Evolutionary conservation across 92 coral and sea anemone species (phyloP), one percentile per base, ranked within the genome.

Genomic region (Actinernus sp.): DNA sequence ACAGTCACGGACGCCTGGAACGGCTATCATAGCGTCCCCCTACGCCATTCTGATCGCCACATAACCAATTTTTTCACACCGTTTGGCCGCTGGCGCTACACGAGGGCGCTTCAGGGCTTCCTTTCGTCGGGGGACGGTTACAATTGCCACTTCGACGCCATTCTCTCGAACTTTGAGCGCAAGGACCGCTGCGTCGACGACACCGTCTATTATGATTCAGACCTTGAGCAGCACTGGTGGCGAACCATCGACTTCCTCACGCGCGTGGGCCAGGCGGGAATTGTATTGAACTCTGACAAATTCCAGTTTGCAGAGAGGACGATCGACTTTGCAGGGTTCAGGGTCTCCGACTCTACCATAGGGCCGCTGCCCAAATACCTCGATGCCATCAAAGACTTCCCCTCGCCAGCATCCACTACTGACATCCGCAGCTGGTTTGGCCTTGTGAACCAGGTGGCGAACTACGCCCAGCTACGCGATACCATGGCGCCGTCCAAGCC

Each of bases 211-310:
- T n/a, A n/a, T 26, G 88, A 89, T 71, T 11, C 54, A 1, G 84
- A 78, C 65, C 84, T 89, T 1, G 81, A 84, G 27, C 76, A 89
- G 56, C 96, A 89, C 70, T 89, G 91, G 95, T 76, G 92, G 88
- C 40, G 84, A 6, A 88, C 90, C 22, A 88, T 88, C 46, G 68
- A 83, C 81, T 32, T 88, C 28, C 95, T 88, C 37, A 88, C 87
- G 0, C 87, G n/a, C n/a, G n/a, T n/a, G n/a, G n/a, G n/a, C n/a
- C n/a, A n/a, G n/a, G n/a, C n/a, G n/a, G n/a, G n/a, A n/a, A n/a
- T n/a, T n/a, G n/a, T n/a, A n/a, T n/a, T n/a, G n/a, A n/a, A n/a
- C n/a, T n/a, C n/a, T n/a, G n/a, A n/a, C n/a, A n/a, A n/a, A n/a
- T n/a, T n/a, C n/a, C n/a, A n/a, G n/a, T n/a, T n/a, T n/a, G n/a